Percentiles rank a stretch among this genome's conserved stretches.
Conservation (phyloP, 2,797 vertebrate genomes). For the Chiloscyllium punctatum region DNA sequence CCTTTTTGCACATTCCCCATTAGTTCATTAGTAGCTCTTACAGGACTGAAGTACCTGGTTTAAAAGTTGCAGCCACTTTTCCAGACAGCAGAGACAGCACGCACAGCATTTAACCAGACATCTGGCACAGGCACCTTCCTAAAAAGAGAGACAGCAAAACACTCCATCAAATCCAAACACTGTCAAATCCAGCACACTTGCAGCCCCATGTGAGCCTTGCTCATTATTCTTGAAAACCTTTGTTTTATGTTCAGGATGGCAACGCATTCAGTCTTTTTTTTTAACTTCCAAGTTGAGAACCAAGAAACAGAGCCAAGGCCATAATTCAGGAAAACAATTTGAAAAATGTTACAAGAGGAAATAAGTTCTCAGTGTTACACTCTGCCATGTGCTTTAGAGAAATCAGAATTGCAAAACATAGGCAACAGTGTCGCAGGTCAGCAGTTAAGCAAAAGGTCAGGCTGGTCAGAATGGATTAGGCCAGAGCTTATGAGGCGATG, state of each 20-base stretch:
- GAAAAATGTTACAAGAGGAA: not conserved
- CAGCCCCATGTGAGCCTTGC: not conserved
- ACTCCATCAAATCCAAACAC: not conserved
- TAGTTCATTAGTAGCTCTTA: not conserved
- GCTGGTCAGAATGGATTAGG: not conserved
- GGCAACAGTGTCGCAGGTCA: not conserved
- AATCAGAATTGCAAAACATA: not conserved
- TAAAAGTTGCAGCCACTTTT: conserved; percentile 49
- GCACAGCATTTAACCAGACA: conserved; percentile 49
- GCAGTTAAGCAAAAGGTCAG: not conserved
- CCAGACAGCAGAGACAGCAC: conserved; percentile 53
- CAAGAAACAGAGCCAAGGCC: not conserved
- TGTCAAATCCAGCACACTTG: not conserved
- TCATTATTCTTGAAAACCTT: not conserved
- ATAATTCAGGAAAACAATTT: not conserved
- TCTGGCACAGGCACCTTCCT: conserved; percentile 49
- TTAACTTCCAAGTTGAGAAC: not conserved
- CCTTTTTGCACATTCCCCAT: not conserved
- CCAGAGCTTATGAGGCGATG: not conserved
- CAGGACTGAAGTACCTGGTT: conserved; percentile 51
- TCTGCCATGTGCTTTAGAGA: not conserved
- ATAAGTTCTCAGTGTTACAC: not conserved
- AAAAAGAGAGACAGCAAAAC: conserved; percentile 35
- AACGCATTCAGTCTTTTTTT: not conserved
- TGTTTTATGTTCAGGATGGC: not conserved